Evolutionary conservation across 1,140 invertebrate species (phyloP), one percentile per base, ranked within the genome.

Genomic region (Listronotus oregonensis): DNA sequence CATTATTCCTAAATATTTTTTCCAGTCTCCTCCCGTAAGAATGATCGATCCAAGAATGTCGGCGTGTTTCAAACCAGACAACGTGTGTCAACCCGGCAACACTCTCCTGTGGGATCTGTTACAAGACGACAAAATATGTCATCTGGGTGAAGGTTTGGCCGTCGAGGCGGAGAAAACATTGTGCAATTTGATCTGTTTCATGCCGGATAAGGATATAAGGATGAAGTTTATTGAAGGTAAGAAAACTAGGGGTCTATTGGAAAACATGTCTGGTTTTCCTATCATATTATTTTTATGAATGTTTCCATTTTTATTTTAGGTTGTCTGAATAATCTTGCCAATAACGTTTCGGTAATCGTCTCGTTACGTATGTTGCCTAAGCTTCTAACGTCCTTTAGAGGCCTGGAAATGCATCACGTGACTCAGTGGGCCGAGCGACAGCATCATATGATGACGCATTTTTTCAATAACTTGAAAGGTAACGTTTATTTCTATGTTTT

Each of bases 91-190:
- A 72, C 90, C 92, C 42, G 94, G 94, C 0, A 94, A 93, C 75
- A 97, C 94, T 7, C 77, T 97, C 34, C 82, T 98, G 0, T 97
- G 95, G 95, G 95, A 98, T 82, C 80, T 98, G 52, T 79, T 98
- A 44, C 94, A 97, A 79, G 94, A 96, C 78, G 90, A 95, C 68
- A 91, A 89, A 79, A 94, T 95, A 71, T 85, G 86, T 62, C 88
- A 91, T 74, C 78, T 97, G 0, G 90, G 92, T 0, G 94, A 96
- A 80, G 93, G 93, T 8, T 79, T 97, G 31, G 93, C 92, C 0
- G 72, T 91, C 5, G 95, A 97, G 81, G 94, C 94, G 8, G 95
- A 97, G 77, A 96, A 96, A 75, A 92, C 91, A 1, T 79, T 97
- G 0, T 93, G 91, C 71, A 93, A 92, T 71, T 80, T 97, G 2